Conservation (phyloP, 2,113 vertebrate genomes). For the Datnioides undecimradiatus region DNA sequence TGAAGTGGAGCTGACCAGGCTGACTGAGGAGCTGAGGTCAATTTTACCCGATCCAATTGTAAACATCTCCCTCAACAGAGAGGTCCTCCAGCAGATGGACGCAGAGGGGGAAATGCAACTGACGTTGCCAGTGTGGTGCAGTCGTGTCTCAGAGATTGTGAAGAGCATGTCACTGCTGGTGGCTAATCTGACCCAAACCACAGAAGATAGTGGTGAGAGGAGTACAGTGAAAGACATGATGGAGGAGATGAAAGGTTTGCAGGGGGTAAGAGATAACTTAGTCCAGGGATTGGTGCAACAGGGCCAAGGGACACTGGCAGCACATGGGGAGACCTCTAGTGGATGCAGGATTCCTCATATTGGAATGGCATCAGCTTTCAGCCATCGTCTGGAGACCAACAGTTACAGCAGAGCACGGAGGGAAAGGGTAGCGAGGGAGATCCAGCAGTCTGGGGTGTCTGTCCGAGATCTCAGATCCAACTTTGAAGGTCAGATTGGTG, state of each 20-base stretch:
- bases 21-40: constrained; percentile 87
- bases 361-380: constrained; percentile 80
- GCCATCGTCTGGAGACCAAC: constrained; percentile 68
- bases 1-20: constrained; percentile 87
- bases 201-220: constrained; percentile 27
- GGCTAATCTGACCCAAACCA: constrained; percentile 61
- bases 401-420: constrained; percentile 58
- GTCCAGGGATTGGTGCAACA: constrained; percentile 6
- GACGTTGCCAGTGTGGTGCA: constrained; percentile 88
- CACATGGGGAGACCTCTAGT: constrained; percentile 19
- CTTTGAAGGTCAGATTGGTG: constrained; percentile 86
- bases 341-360: constrained; percentile 74
- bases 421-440: constrained; percentile 87
- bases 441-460: constrained; percentile 90
- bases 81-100: constrained; percentile 78
- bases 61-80: constrained; percentile 88
- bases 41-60: constrained; percentile 90
- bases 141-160: constrained; percentile 88
- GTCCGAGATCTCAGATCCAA: constrained; percentile 87
- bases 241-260: constrained; percentile 44
- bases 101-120: constrained; percentile 62
- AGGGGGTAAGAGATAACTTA: constrained; percentile 19
- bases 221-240: constrained; percentile 41
- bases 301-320: background rate
- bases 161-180: constrained; percentile 86